Conservation (phyloP, 2,888 invertebrate genomes). For the Caenorhabditis auriculariae region DNA sequence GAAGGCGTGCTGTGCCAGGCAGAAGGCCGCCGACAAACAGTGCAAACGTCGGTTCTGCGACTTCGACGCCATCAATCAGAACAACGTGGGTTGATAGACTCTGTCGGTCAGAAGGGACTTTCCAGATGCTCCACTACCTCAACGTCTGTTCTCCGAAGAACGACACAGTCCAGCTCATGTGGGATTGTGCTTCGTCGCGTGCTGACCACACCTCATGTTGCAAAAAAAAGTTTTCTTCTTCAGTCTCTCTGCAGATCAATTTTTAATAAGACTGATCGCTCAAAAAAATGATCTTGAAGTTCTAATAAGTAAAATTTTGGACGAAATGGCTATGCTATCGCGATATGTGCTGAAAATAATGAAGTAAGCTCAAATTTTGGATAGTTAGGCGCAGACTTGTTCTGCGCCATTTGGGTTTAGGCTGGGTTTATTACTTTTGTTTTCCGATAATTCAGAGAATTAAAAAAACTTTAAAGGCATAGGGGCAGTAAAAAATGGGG, state of each 20-base stretch:
- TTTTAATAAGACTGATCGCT: background rate
- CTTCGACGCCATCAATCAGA: constrained; percentile 52
- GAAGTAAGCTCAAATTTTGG: no score
- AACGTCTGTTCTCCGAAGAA: constrained; percentile 54
- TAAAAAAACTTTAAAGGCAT: no score
- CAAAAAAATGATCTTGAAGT: no score
- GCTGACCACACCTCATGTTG: constrained; percentile 58
- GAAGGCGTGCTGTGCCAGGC: constrained; percentile 57
- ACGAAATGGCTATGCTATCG: no score
- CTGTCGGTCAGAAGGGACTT: background rate
- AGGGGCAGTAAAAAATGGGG: no score
- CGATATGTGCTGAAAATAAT: no score
- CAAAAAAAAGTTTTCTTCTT: constrained; percentile 56
- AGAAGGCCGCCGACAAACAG: constrained; percentile 53
- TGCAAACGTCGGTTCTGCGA: constrained; percentile 59
- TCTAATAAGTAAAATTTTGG: no score
- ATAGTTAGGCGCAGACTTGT: no score
- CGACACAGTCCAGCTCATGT: constrained; percentile 54
- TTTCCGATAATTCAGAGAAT: no score
- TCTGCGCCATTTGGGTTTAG: no score
- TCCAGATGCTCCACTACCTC: constrained; percentile 47
- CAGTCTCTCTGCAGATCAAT: background rate
- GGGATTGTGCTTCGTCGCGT: constrained; percentile 58
- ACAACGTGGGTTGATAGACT: constrained; percentile 43
- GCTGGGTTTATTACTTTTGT: no score